These are phyloP conservation scores for Drosophila algonquin DNA, from an alignment of 2,888 invertebrate species.

Conservation along the genomic window DNA sequence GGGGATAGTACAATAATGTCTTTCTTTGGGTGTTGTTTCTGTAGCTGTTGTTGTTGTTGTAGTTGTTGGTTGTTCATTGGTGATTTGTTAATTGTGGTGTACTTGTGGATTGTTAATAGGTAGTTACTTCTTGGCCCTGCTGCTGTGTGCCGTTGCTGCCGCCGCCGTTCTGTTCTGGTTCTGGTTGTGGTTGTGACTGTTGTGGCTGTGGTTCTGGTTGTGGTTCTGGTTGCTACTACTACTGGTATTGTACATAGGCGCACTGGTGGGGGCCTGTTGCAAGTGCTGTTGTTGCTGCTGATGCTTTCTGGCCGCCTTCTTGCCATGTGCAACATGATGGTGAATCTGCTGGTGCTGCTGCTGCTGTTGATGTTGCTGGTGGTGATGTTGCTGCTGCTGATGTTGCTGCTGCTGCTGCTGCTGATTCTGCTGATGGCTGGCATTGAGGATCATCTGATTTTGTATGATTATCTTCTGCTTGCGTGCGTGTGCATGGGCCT, in stretches of 20 bases:
- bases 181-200: constrained; percentile 47
- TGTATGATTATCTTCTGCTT: constrained; percentile 82
- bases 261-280: constrained; percentile 61
- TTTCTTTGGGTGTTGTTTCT: constrained; percentile 55
- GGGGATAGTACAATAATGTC: constrained; percentile 9
- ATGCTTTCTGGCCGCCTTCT: constrained; percentile 70
- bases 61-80: constrained; percentile 46
- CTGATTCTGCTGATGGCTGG: constrained; percentile 76
- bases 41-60: constrained; percentile 46
- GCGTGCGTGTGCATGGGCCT: constrained; percentile 67
- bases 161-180: constrained; percentile 37
- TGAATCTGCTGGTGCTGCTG: constrained; percentile 61
- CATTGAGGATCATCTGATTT: constrained; percentile 83
- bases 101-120: constrained; percentile 66
- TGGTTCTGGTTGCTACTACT: constrained; percentile 51
- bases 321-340: constrained; percentile 62
- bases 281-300: constrained; percentile 52
- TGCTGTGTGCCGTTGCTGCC: constrained; percentile 60
- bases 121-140: constrained; percentile 81
- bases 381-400: constrained; percentile 67
- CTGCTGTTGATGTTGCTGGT: constrained; percentile 70
- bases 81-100: background rate
- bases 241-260: constrained; percentile 68
- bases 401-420: constrained; percentile 57
- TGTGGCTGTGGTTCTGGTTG: constrained; percentile 42